phyloP scores from a whole-genome alignment of 2,113 vertebrate species.

The Chelonoidis abingdonii region DNA sequence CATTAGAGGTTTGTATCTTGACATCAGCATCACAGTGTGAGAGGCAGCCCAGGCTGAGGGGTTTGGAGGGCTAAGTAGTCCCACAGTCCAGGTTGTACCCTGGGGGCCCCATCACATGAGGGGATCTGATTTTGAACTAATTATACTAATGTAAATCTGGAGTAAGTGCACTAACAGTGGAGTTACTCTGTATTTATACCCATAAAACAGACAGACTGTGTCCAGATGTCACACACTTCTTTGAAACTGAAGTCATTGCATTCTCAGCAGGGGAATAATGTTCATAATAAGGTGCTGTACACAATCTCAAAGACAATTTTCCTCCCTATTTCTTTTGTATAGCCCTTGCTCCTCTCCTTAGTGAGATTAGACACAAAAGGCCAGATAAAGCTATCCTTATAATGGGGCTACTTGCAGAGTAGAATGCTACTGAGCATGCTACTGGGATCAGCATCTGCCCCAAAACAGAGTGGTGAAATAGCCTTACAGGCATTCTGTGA shows the following conservation, averaged over 20 bases:
- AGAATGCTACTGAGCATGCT: neutral
- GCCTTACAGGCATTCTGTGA: neutral
- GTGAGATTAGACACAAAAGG: constrained; percentile 8
- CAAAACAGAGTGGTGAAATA: neutral
- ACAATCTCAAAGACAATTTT: neutral
- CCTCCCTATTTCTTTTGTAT: neutral
- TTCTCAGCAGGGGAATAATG: constrained; percentile 13
- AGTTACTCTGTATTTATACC: neutral
- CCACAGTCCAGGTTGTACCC: too few relatives aligned
- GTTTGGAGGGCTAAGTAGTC: too few relatives aligned
- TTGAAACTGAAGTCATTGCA: neutral
- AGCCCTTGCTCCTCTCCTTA: neutral
- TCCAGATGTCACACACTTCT: neutral
- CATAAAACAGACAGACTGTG: constrained; percentile 19
- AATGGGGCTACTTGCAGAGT: neutral
- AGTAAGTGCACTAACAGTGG: neutral
- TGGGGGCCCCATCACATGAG: too few relatives aligned
- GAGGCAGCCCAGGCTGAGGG: too few relatives aligned
- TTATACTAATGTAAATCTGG: neutral
- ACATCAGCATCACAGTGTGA: too few relatives aligned
- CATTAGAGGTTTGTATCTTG: too few relatives aligned
- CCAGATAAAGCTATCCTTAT: neutral
- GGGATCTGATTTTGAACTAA: neutral
- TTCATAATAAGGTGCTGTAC: neutral
- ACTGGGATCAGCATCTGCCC: neutral